phyloP scores from a whole-genome alignment of 1,140 invertebrate genomes.

The Orchestia grillus region DNA sequence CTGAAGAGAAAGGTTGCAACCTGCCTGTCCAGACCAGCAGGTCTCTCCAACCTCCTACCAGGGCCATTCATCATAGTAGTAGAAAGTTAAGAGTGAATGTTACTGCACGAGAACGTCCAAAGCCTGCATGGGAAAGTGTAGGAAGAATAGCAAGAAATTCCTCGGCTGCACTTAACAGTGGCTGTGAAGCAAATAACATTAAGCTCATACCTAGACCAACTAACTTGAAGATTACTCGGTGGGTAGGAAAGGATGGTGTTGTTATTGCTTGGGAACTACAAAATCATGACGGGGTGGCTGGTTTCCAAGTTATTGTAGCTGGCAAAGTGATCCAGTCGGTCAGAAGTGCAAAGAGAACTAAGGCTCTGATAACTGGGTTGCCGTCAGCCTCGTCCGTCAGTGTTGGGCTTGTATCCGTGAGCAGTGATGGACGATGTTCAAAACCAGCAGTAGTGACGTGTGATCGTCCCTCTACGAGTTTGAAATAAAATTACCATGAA shows the following conservation, averaged over 20 bases:
- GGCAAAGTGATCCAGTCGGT: conserved; percentile 65
- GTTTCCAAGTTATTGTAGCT: conserved; percentile 64
- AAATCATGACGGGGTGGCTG: conserved; percentile 65
- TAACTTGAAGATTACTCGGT: conserved; percentile 62
- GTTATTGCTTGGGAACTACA: conserved; percentile 65
- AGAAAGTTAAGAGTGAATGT: too few relatives aligned
- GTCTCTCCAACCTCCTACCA: too few relatives aligned
- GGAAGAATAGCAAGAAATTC: neutral
- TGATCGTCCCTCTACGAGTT: conserved; percentile 60
- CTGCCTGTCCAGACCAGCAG: too few relatives aligned
- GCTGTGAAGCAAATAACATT: neutral
- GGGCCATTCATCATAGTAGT: too few relatives aligned
- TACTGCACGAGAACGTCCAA: too few relatives aligned
- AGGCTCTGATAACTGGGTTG: conserved; percentile 64
- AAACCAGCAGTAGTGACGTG: conserved; percentile 63
- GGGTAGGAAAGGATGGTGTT: conserved; percentile 64
- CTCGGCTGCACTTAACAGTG: neutral
- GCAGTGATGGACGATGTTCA: conserved; percentile 64
- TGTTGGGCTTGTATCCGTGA: conserved; percentile 63
- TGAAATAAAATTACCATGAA: conserved; percentile 25
- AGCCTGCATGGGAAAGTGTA: neutral
- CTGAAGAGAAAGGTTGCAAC: too few relatives aligned
- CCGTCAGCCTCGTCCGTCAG: conserved; percentile 61
- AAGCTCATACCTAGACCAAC: conserved; percentile 62
- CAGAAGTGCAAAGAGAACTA: conserved; percentile 65